Percentiles rank a stretch among this genome's conserved stretches.
phyloP scores from a whole-genome alignment of 2,888 invertebrate species.

The Encarsia formosa region DNA sequence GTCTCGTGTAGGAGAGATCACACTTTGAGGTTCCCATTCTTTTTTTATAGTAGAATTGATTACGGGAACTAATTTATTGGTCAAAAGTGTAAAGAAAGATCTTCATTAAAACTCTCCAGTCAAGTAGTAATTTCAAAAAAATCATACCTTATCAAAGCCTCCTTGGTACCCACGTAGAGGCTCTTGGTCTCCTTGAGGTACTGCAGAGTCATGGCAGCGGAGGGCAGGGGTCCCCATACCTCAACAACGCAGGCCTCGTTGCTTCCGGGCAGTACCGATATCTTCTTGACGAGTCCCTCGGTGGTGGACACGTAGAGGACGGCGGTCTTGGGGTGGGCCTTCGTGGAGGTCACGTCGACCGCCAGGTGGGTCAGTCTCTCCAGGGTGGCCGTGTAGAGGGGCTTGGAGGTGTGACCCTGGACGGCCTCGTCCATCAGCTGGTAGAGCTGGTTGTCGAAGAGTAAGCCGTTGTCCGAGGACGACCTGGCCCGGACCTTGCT shows the following conservation, averaged over 20 bases:
- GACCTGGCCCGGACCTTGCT: too few relatives aligned
- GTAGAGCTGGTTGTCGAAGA: slow-evolving; percentile 66
- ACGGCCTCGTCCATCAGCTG: slow-evolving; percentile 86
- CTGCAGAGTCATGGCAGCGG: slow-evolving; percentile 62
- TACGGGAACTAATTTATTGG: too few relatives aligned
- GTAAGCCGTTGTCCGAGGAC: too few relatives aligned
- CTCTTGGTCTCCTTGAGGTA: slow-evolving; percentile 75
- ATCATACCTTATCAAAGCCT: slow-evolving; percentile 41
- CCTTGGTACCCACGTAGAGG: slow-evolving; percentile 45
- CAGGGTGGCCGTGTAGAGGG: slow-evolving; percentile 66
- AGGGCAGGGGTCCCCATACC: slow-evolving; percentile 69
- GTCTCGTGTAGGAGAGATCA: too few relatives aligned
- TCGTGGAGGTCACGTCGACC: slow-evolving; percentile 74
- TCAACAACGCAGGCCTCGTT: slow-evolving; percentile 80
- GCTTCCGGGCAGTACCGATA: slow-evolving; percentile 68
- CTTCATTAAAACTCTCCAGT: too few relatives aligned
- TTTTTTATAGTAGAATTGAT: too few relatives aligned
- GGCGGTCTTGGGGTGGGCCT: slow-evolving; percentile 65
- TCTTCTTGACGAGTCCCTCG: slow-evolving; percentile 73
- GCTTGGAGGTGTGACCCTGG: slow-evolving; percentile 66
- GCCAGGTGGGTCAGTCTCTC: slow-evolving; percentile 74
- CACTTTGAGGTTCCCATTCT: too few relatives aligned
- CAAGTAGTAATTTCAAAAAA: too few relatives aligned
- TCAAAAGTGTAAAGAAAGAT: too few relatives aligned
- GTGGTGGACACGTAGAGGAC: slow-evolving; percentile 79